These are phyloP conservation scores for Eristalis tenax DNA, from an alignment of 2,888 invertebrate genomes.

Conservation along the genomic window DNA sequence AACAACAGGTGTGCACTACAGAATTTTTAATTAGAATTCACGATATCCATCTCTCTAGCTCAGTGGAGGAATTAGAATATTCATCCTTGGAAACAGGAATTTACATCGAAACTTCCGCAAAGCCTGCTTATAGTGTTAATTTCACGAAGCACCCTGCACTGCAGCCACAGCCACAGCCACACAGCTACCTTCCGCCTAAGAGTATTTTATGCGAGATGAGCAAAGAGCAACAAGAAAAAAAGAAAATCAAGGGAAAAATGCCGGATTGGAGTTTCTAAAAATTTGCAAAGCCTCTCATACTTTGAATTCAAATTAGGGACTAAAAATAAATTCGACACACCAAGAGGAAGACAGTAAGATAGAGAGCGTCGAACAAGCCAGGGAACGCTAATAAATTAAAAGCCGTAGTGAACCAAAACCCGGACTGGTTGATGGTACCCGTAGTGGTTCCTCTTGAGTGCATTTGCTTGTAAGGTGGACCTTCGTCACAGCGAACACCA, in stretches of 20 bases:
- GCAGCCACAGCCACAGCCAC: conserved; percentile 10
- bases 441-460: conserved; percentile 79
- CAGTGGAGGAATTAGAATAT: conserved; percentile 60
- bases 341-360: conserved; percentile 34
- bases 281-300: conserved; percentile 67
- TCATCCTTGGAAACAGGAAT: conserved; percentile 62
- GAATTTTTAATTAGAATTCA: conserved; percentile 65
- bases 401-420: conserved; percentile 71
- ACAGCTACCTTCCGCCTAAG: conserved; percentile 40
- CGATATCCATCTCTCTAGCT: conserved; percentile 29
- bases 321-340: conserved; percentile 66
- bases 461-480: conserved; percentile 81
- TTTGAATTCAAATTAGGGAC: conserved; percentile 69
- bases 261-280: conserved; percentile 43
- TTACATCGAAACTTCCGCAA: conserved; percentile 67
- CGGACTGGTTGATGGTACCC: conserved; percentile 37
- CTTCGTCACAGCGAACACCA: conserved; percentile 74
- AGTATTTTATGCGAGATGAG: conserved; percentile 27
- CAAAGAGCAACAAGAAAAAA: neutral
- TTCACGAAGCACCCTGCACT: conserved; percentile 34
- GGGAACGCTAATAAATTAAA: conserved; percentile 69
- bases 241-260: conserved; percentile 4
- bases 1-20: conserved; percentile 69
- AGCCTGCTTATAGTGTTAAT: conserved; percentile 64
- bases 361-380: conserved; percentile 46